phyloP scores from a whole-genome alignment of 2,888 invertebrate genomes.

The Dynastes hyllus region DNA sequence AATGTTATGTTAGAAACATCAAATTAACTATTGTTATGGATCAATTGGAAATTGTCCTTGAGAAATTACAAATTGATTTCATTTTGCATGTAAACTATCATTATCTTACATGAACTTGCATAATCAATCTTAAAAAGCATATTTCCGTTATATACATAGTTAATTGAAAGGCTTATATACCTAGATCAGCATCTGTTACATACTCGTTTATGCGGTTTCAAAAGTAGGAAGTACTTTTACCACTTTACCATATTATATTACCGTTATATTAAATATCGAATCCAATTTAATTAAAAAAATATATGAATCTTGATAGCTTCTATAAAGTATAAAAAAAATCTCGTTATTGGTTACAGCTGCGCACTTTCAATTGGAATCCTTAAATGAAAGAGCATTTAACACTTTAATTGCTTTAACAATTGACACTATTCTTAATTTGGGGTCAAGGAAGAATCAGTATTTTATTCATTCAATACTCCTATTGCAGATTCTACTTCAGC shows the following conservation, averaged over 20 bases:
- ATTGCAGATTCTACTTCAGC: background rate
- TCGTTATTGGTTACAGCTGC: background rate
- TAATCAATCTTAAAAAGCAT: no score
- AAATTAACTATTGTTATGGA: background rate
- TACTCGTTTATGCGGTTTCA: no score
- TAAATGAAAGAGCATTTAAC: conserved; percentile 15
- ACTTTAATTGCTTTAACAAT: conserved; percentile 34
- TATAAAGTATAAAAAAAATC: background rate
- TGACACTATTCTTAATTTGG: conserved; percentile 41
- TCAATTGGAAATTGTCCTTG: background rate
- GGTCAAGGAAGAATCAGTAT: conserved; percentile 49
- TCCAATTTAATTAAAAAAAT: no score
- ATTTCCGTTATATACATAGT: no score
- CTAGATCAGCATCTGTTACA: no score
- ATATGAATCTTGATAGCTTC: background rate
- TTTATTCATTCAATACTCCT: background rate
- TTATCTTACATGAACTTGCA: background rate
- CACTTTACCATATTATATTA: no score
- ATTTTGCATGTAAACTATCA: background rate
- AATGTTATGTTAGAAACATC: background rate
- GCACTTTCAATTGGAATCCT: conserved; percentile 1
- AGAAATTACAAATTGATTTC: no score
- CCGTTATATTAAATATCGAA: no score
- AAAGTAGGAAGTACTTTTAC: no score
- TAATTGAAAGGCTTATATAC: no score